Base-by-base conservation (phyloP, 2,113 vertebrate species). In the Mesitornis unicolor region DNA sequence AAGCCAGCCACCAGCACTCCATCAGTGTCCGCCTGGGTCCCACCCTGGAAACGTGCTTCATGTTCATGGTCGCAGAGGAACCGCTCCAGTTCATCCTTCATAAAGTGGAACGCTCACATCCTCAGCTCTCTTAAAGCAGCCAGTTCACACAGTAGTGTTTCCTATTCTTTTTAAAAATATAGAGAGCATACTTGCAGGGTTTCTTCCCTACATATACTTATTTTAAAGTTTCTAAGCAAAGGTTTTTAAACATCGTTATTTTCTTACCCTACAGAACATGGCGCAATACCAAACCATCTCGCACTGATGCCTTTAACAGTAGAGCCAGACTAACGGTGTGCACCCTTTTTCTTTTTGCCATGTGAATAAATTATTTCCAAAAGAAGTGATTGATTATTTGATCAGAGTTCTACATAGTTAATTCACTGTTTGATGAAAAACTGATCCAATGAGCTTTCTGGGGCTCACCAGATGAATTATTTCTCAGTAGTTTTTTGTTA, bases 31-130 rank as follows among this genome's bases (percentile, higher is more conserved):
- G 1, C n/a, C 9, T 3, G 25, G 38, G 38, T 36, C 16, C 74
- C 0, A 0, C 73, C n/a, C 7, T 1, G 48, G 73, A 31, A 26
- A 16, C 1, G 0, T 0, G 1, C 63, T 54, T 36, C 9, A 0
- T 8, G 25, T 29, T 33, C 26, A 31, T n/a, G 38, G 15, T 16
- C 67, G 9, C 7, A 0, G 18, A 68, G 78, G 20, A 76, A 7
- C 7, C 38, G 38, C 85, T 7, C 8, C 81, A 13, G 33, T 56
- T 45, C 56, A 2, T 43, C 63, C 71, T 13, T 3, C 35, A 7
- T 20, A 4, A 11, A 7, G 11, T 7, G 51, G 36, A 8, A 33
- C 29, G 89, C 12, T 22, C 28, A 47, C 9, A 2, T 1, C 5
- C 47, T 86, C 16, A 0, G 36, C 33, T 84, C 60, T 61, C 81